phyloP scores from a whole-genome alignment of 2,113 vertebrate genomes.

The Clarias macrocephalus region DNA sequence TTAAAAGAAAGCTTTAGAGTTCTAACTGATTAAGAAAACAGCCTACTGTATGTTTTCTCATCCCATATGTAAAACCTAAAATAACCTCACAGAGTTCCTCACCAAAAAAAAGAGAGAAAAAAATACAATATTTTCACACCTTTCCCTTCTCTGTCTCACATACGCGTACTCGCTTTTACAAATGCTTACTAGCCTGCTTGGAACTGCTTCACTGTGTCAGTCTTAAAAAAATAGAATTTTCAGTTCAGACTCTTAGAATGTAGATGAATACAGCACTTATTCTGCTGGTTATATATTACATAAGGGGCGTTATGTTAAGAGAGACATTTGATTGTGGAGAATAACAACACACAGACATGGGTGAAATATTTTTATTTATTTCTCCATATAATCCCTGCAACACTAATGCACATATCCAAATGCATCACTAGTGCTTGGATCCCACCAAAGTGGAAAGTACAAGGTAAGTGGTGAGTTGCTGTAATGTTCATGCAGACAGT shows the following conservation, averaged over 20 bases:
- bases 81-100: background rate
- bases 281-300: background rate
- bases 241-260: background rate
- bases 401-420: no score
- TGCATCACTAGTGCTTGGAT: no score
- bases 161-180: constrained; percentile 7
- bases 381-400: no score
- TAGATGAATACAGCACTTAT: background rate
- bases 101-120: background rate
- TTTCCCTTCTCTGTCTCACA: constrained; percentile 12
- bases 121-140: constrained; percentile 18
- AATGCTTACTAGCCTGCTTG: background rate
- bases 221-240: no score
- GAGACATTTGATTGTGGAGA: no score
- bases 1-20: background rate
- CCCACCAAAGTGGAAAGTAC: no score
- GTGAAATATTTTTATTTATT: no score
- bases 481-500: no score
- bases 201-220: constrained; percentile 24
- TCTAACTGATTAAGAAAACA: background rate
- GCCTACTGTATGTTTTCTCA: background rate
- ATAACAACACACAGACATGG: no score
- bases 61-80: background rate
- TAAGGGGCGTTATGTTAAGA: no score
- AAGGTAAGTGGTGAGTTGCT: no score